Evolutionary conservation across 2,797 vertebrate species (phyloP).

Genomic region (Pantherophis vulpinus): DNA sequence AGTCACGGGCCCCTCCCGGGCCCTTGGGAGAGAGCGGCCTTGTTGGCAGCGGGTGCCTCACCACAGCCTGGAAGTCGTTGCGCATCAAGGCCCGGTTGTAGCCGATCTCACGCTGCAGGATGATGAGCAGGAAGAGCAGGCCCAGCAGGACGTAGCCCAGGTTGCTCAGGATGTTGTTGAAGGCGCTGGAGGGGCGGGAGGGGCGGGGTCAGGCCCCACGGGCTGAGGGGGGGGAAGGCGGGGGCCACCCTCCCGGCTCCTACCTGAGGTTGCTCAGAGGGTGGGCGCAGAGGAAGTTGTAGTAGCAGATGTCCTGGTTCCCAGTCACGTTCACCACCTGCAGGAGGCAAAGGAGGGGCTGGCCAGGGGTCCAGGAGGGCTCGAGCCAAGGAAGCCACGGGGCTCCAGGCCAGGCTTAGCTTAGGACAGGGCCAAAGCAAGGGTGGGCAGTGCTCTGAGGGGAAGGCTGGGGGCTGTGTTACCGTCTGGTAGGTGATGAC

Average conservation of each 20-base stretch:
- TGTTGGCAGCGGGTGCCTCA: slow-evolving; percentile 45
- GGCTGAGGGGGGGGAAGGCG: neutral
- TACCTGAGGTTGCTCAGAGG: slow-evolving; percentile 93
- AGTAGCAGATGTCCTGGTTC: slow-evolving; percentile 98
- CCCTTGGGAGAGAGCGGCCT: neutral
- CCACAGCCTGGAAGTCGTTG: slow-evolving; percentile 79
- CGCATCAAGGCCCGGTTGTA: slow-evolving; percentile 86
- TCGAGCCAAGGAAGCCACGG: neutral
- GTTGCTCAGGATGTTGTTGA: slow-evolving; percentile 99
- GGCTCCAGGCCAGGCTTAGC: neutral
- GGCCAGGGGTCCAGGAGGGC: neutral
- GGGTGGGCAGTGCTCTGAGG: neutral
- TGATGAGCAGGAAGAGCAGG: slow-evolving; percentile 91
- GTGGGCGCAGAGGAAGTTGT: slow-evolving; percentile 96
- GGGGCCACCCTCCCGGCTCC: neutral
- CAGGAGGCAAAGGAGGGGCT: neutral
- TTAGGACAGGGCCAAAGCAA: neutral
- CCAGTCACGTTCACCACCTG: slow-evolving; percentile 95
- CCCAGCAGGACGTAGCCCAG: slow-evolving; percentile 94
- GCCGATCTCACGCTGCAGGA: slow-evolving; percentile 87
- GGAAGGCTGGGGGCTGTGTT: slow-evolving; percentile 1
- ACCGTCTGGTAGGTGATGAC: slow-evolving; percentile 99
- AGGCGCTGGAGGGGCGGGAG: slow-evolving; percentile 75
- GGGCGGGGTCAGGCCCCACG: fast-evolving
- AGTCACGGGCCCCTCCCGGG: neutral